phyloP scores from a whole-genome alignment of 1,140 invertebrate species.

The Oreohelix idahoensis region DNA sequence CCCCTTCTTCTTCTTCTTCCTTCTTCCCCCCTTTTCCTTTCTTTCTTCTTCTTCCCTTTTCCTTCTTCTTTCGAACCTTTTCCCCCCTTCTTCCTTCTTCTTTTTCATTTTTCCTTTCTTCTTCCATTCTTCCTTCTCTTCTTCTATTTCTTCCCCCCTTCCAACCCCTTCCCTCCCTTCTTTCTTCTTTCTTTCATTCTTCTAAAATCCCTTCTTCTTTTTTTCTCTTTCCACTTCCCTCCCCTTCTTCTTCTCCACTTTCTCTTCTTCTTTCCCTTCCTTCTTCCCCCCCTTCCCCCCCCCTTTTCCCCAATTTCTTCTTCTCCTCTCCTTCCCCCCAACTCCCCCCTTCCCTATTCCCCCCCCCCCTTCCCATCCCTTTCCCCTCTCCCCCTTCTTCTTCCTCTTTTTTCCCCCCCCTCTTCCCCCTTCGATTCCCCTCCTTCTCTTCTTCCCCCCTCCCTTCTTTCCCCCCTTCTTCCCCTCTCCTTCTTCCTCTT shows the following conservation, averaged over 20 bases:
- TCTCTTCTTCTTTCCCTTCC: not conserved
- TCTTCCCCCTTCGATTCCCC: too few species aligned
- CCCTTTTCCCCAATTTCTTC: too few species aligned
- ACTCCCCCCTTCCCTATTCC: not conserved
- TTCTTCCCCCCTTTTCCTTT: too few species aligned
- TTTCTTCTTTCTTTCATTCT: not conserved
- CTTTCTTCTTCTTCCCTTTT: too few species aligned
- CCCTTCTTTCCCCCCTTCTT: too few species aligned
- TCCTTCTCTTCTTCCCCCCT: too few species aligned
- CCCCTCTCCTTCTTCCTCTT: too few species aligned
- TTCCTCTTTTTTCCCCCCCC: too few species aligned
- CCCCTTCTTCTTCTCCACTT: not conserved
- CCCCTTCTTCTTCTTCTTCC: too few species aligned
- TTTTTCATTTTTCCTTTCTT: not conserved
- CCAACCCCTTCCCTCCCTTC: not conserved
- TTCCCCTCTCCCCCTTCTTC: too few species aligned
- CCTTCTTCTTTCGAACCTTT: not conserved
- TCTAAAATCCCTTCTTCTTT: not conserved
- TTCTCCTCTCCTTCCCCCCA: not conserved
- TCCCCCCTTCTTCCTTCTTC: not conserved
- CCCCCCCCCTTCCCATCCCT: too few species aligned
- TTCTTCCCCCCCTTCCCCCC: not conserved
- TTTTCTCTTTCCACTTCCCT: not conserved
- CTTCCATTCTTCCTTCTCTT: not conserved
- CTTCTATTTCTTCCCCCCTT: not conserved